phyloP scores from a whole-genome alignment of 1,140 invertebrate species.

The Heterodera carotae region DNA sequence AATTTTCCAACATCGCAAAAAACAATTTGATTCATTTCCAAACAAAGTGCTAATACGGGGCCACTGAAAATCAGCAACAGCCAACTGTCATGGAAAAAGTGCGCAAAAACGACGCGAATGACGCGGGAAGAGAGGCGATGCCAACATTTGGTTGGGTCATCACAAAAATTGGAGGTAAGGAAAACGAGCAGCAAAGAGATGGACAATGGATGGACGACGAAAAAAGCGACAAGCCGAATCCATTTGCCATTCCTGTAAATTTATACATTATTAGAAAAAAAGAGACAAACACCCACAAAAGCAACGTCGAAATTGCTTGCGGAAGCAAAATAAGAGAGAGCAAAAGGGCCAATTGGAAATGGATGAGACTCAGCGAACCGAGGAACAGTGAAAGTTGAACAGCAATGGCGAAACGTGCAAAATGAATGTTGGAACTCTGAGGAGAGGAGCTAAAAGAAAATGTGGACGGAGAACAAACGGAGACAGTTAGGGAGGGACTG shows the following conservation, averaged over 20 bases:
- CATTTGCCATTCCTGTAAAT: background rate
- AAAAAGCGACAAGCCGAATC: background rate
- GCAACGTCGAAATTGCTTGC: conserved; percentile 27
- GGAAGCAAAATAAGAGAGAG: conserved; percentile 34
- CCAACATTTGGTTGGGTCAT: background rate
- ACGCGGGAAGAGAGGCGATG: conserved; percentile 3
- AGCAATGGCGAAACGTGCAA: conserved; percentile 29
- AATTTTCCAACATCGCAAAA: conserved; percentile 5
- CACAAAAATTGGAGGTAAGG: background rate
- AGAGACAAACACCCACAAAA: conserved; percentile 17
- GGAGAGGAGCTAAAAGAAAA: background rate
- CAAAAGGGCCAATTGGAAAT: conserved; percentile 36
- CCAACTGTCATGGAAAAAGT: conserved; percentile 6
- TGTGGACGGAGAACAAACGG: background rate
- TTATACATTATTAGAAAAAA: background rate
- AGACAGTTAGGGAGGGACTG: background rate
- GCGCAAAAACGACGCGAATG: background rate
- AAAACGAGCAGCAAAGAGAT: background rate
- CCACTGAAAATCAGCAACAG: conserved; percentile 8
- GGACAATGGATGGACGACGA: background rate
- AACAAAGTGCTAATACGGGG: background rate
- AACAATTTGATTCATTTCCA: conserved; percentile 5
- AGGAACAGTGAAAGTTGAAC: conserved; percentile 34
- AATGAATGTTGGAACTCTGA: conserved; percentile 15
- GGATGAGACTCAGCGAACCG: conserved; percentile 36